A percentile compares a stretch with the other conserved stretches of the same genome.
These are phyloP conservation scores for Phaenicophaeus curvirostris DNA, from an alignment of 2,797 vertebrate genomes.

Conservation along the genomic window DNA sequence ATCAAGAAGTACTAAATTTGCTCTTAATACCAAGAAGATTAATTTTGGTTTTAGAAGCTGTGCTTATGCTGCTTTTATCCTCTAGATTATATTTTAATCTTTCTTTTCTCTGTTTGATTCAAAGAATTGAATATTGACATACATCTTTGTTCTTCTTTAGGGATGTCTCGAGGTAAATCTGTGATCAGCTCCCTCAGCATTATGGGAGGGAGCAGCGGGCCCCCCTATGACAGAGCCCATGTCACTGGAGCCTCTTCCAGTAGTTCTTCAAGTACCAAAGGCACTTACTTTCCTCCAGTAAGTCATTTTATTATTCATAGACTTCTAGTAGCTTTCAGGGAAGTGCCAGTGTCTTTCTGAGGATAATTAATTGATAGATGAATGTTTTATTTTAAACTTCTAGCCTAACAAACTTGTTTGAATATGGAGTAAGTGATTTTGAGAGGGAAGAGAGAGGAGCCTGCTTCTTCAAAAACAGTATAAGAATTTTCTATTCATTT, in stretches of 20 bases:
- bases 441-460: background rate
- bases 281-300: constrained; percentile 95
- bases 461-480: background rate
- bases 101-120: background rate
- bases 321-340: background rate
- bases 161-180: constrained; percentile 96
- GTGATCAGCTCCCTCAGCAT: constrained; percentile 97
- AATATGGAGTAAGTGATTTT: background rate
- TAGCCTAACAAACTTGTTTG: background rate
- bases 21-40: background rate
- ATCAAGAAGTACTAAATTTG: background rate
- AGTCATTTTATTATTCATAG: constrained; percentile 50
- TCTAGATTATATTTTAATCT: background rate
- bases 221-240: constrained; percentile 94
- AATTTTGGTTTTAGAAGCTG: background rate
- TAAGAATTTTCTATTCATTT: background rate
- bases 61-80: background rate
- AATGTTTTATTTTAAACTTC: background rate
- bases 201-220: constrained; percentile 96
- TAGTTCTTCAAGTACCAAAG: constrained; percentile 97
- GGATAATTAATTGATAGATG: background rate
- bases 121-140: background rate
- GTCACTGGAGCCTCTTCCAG: constrained; percentile 97
- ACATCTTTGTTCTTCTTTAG: constrained; percentile 67
- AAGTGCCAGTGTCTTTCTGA: background rate